phyloP scores from a whole-genome alignment of 2,888 invertebrate species.

The Drosophila emarginata region DNA sequence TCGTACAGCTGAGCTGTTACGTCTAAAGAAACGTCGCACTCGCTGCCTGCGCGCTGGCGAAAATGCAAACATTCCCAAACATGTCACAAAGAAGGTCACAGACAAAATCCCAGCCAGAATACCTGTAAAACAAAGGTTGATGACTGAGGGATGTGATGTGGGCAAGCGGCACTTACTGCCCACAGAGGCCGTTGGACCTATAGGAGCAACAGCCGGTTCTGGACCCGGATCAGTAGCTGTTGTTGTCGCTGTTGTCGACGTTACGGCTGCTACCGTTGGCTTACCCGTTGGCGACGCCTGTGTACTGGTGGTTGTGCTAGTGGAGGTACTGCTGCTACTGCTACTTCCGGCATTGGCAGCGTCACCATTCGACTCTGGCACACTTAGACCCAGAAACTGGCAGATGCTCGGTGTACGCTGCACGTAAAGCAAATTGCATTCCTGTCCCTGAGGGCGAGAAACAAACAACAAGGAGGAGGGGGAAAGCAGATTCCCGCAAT shows the following conservation, averaged over 20 bases:
- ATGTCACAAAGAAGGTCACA: conserved; percentile 71
- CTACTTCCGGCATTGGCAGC: neutral
- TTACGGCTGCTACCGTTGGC: conserved; percentile 48
- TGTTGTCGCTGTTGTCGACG: conserved; percentile 39
- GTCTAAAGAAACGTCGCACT: conserved; percentile 71
- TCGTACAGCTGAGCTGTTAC: conserved; percentile 74
- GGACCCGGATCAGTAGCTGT: conserved; percentile 38
- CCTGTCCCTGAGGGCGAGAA: conserved; percentile 58
- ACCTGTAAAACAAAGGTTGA: conserved; percentile 47
- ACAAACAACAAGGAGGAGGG: conserved; percentile 1
- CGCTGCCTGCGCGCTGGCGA: conserved; percentile 77
- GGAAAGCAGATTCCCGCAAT: conserved; percentile 49
- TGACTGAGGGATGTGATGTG: conserved; percentile 8
- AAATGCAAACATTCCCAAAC: conserved; percentile 74
- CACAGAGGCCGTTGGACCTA: conserved; percentile 65
- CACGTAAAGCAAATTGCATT: conserved; percentile 79
- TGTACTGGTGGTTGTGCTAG: conserved; percentile 36
- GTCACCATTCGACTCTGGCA: conserved; percentile 34
- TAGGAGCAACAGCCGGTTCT: conserved; percentile 55
- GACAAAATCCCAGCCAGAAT: conserved; percentile 76
- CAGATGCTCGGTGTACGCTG: conserved; percentile 81
- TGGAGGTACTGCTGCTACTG: conserved; percentile 18
- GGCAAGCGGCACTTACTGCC: conserved; percentile 72
- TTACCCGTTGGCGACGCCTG: conserved; percentile 54
- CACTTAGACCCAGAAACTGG: conserved; percentile 74